These are phyloP conservation scores for Pristionchus arcanus DNA, from an alignment of 2,888 invertebrate species.

Conservation along the genomic window DNA sequence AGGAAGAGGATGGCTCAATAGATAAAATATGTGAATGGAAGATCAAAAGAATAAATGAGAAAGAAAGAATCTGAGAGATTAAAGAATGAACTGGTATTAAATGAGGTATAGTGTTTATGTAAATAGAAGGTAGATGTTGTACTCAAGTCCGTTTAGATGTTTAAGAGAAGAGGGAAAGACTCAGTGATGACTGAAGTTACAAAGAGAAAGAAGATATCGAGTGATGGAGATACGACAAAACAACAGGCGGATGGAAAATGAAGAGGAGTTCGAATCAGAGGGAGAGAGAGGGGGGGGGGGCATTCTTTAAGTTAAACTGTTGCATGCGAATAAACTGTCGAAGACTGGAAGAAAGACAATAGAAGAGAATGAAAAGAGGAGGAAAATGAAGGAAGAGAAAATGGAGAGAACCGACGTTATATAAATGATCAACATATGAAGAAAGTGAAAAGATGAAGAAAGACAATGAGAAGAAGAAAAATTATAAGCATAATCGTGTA, in stretches of 20 bases:
- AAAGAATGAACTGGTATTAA: slow-evolving; percentile 7
- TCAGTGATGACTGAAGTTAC: slow-evolving; percentile 24
- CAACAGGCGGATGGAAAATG: slow-evolving; percentile 8
- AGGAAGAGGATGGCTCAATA: slow-evolving; percentile 33
- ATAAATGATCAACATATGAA: not conserved
- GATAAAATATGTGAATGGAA: slow-evolving; percentile 36
- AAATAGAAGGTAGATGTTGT: not conserved
- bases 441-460: not conserved
- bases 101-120: not conserved
- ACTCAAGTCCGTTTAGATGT: not conserved
- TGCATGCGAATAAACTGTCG: not conserved
- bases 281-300: too few relatives aligned
- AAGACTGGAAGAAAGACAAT: not conserved
- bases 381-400: not conserved
- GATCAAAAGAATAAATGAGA: slow-evolving; percentile 26
- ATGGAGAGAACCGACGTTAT: not conserved
- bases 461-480: not conserved
- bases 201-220: slow-evolving; percentile 24
- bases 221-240: slow-evolving; percentile 17
- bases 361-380: not conserved
- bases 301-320: not conserved
- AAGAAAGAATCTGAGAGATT: slow-evolving; percentile 47
- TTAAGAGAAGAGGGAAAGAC: slow-evolving; percentile 19
- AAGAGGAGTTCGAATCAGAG: slow-evolving; percentile 9
- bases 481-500: not conserved